Evolutionary conservation across 2,888 invertebrate genomes (phyloP).

Genomic region (Orthonychiurus folsomi): DNA sequence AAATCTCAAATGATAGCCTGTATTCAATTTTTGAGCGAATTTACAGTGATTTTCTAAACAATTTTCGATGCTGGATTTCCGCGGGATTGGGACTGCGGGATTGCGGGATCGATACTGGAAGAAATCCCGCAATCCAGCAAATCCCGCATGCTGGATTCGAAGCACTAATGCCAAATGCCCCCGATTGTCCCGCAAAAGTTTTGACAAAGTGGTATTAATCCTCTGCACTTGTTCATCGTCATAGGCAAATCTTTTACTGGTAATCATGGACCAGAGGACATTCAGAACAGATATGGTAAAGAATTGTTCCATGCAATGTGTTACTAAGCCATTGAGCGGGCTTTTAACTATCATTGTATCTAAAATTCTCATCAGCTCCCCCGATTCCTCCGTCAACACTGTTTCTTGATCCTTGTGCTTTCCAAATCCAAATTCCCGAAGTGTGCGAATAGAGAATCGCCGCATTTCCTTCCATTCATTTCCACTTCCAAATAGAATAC

Average conservation of each 20-base stretch:
- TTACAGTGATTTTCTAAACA: no score
- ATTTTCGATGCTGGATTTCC: no score
- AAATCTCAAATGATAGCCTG: no score
- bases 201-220: not conserved
- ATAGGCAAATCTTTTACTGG: conserved; percentile 29
- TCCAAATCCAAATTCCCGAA: conserved; percentile 39
- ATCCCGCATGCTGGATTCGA: no score
- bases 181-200: not conserved
- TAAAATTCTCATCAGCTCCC: conserved; percentile 24
- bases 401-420: conserved; percentile 31
- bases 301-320: conserved; percentile 22
- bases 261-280: conserved; percentile 36
- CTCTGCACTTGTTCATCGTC: conserved; percentile 24
- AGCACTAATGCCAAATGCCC: no score
- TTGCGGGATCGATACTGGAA: no score
- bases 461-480: conserved; percentile 37
- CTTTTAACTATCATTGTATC: conserved; percentile 9
- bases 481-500: conserved; percentile 34
- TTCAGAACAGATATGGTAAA: conserved; percentile 37
- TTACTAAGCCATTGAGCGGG: conserved; percentile 1
- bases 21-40: no score
- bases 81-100: no score
- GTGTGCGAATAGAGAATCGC: conserved; percentile 35
- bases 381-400: conserved; percentile 32
- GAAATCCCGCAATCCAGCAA: no score